Base-by-base conservation (phyloP, 2,113 vertebrate genomes). In the Lepisosteus oculatus region DNA sequence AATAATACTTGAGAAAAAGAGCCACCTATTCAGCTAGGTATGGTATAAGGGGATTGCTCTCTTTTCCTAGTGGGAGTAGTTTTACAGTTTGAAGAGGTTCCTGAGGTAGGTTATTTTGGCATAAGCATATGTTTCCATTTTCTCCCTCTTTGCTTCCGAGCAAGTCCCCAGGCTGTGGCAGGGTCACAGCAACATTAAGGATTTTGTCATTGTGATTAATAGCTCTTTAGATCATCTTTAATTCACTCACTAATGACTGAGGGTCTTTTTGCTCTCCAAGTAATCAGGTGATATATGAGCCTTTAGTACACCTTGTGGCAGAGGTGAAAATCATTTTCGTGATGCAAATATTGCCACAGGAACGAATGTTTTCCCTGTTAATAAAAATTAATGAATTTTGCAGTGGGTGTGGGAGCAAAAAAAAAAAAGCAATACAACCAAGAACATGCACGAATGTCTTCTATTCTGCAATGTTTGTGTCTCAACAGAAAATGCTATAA, bases 191-290 rank as follows among this genome's bases (percentile, higher is more conserved):
- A 97, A 95, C 95, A 99, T 98, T 98, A 98, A 95, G 93, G 94
- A 93, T 95, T 99, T 97, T 99, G 97, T 99, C 96, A 97, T 89
- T 90, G 96, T 99, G 97, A 99, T 99, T 97, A 98, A 99, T 99
- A 97, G 97, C 95, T 93, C 94, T 91, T 97, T 98, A 97, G 97
- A 97, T 98, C 96, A 97, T 98, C 95, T 98, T 97, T 99, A 99
- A 99, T 99, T 98, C 96, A 97, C 95, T 98, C 94, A 94, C 95
- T 98, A 97, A 99, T 99, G 97, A 98, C 93, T 95, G 93, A 93
- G 92, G 94, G 93, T 94, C 92, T 94, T 94, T 94, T 85, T 93
- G 93, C 92, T 96, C 95, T 95, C 93, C 90, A 89, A 94, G 95
- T 98, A 98, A 98, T 96, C 94, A 94, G 74, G 93, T 98, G 97